These are phyloP conservation scores for Henricia sp. DNA, from an alignment of 53 echinoderm and acorn worm species.

Conservation along the genomic window DNA sequence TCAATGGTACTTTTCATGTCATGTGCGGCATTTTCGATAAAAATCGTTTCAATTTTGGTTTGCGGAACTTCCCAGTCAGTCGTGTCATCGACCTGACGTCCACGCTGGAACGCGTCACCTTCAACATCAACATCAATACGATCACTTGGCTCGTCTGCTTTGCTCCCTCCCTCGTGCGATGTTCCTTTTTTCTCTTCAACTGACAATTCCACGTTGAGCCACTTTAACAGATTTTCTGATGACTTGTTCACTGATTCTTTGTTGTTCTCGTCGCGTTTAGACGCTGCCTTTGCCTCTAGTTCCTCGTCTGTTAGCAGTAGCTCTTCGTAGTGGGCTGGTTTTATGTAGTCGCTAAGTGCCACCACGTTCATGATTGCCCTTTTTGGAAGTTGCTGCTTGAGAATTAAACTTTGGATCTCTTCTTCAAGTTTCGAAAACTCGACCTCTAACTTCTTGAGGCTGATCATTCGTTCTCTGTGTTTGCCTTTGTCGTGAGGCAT, in stretches of 20 bases:
- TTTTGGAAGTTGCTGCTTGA: no score
- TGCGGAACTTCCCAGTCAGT: no score
- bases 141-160: no score
- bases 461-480: background rate
- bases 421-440: conserved; percentile 17
- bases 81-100: conserved; percentile 25
- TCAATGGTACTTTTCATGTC: no score
- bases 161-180: background rate
- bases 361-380: conserved; percentile 52
- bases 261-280: background rate
- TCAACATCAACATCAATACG: no score
- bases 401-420: no score
- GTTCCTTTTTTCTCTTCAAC: background rate
- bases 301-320: background rate
- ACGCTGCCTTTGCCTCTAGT: background rate
- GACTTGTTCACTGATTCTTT: background rate
- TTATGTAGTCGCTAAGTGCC: conserved; percentile 45
- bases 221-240: no score
- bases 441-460: conserved; percentile 12
- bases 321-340: background rate
- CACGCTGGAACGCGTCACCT: background rate
- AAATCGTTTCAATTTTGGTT: no score
- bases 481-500: background rate
- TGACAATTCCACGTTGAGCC: background rate
- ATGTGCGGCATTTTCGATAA: no score